Evolutionary conservation across 92 coral and sea anemone species (phyloP), one percentile per base, ranked within the genome.

Genomic region (Porites cylindrica): DNA sequence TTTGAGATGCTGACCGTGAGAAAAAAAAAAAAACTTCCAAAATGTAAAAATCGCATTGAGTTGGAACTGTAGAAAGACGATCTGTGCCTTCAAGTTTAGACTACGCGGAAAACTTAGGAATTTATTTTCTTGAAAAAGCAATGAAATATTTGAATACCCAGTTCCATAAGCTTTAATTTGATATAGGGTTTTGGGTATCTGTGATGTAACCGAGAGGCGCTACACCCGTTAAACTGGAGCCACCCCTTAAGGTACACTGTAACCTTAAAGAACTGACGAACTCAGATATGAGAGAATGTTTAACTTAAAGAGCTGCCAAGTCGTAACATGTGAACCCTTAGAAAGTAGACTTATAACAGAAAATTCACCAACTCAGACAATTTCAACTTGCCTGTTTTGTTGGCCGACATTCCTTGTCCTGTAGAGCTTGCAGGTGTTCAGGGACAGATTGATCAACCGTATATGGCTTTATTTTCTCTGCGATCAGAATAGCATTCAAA

Each of bases 341-440:
- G n/a, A n/a, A n/a, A n/a, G n/a, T n/a, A n/a, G n/a, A n/a, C n/a
- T n/a, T n/a, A n/a, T n/a, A n/a, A n/a, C n/a, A n/a, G n/a, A n/a
- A n/a, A n/a, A n/a, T n/a, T n/a, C 51, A 54, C 78, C 60, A 60
- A 74, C 14, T 50, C 3, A 74, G 8, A 74, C 63, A 3, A n/a
- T 52, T 4, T 50, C 62, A 9, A 78, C 71, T 63, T 64, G 60
- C 82, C 82, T 78, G 72, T 64, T 11, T 63, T 1, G 82, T 78
- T 78, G 82, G 72, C 59, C 43, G 59, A 43, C 56, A 43, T 53
- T 85, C 89, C 56, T 76, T 85, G 83, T 85, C 89, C 72, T 68
- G 78, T 68, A 85, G 66, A 43, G 56, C 74, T 51, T 73, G 88
- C 10, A 84, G 88, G 52, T 84, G 14, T 7, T 62, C 82, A 66